These are phyloP conservation scores for Eublepharis macularius DNA, from an alignment of 2,113 vertebrate genomes.

Conservation along the genomic window DNA sequence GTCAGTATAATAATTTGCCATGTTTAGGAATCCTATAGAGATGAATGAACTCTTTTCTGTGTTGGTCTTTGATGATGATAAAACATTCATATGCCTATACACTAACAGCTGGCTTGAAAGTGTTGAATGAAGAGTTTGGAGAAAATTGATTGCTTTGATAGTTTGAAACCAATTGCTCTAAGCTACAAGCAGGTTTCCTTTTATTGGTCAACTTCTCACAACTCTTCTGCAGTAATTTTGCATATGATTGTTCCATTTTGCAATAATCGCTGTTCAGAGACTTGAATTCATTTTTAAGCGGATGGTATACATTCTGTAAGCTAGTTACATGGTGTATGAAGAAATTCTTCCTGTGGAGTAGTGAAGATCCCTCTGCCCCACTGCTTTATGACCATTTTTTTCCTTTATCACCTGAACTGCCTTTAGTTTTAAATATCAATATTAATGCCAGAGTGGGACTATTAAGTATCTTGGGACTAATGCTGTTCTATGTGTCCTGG, in stretches of 20 bases:
- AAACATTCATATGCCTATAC: too few species aligned
- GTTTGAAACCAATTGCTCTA: neutral
- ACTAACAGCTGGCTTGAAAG: too few species aligned
- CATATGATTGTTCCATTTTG: neutral
- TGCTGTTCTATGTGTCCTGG: neutral
- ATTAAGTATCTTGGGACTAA: neutral
- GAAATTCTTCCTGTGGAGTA: neutral
- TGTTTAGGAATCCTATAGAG: neutral
- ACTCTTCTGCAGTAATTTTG: neutral
- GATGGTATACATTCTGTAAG: neutral
- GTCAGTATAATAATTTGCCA: neutral
- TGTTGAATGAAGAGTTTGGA: neutral
- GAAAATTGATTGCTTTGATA: neutral
- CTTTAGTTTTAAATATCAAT: neutral
- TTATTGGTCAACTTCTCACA: neutral
- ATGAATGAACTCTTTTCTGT: neutral
- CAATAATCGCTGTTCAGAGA: neutral
- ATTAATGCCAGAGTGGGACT: neutral
- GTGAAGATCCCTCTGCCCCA: neutral
- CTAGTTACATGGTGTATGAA: neutral
- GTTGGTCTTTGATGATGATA: too few species aligned
- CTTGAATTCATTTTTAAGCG: neutral
- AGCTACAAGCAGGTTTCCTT: neutral
- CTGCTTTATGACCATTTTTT: neutral
- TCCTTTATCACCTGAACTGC: neutral